These are phyloP conservation scores for Drosophila kanekoi DNA, from an alignment of 2,888 invertebrate species.

Conservation along the genomic window DNA sequence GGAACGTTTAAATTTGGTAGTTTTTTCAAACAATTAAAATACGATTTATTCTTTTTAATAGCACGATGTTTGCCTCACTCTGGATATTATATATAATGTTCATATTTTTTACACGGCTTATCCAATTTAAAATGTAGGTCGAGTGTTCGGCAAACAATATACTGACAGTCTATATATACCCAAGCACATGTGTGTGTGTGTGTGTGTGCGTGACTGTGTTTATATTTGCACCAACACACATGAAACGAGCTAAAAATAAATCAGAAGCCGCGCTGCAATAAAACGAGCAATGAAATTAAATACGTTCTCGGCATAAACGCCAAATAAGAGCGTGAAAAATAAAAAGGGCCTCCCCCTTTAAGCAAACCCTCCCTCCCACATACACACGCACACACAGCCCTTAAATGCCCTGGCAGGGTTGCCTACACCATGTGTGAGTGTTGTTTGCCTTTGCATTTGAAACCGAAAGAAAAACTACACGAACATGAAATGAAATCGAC, in stretches of 20 bases:
- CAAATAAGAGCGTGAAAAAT: slow-evolving; percentile 55
- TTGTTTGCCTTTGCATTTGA: slow-evolving; percentile 59
- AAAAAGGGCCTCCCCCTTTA: slow-evolving; percentile 10
- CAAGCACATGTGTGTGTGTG: background rate
- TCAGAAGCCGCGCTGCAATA: slow-evolving; percentile 28
- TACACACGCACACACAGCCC: slow-evolving; percentile 12
- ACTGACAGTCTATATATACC: background rate
- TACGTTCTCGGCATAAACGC: slow-evolving; percentile 56
- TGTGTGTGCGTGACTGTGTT: slow-evolving; percentile 1
- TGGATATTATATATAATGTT: background rate
- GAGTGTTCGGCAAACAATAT: slow-evolving; percentile 44
- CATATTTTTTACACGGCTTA: slow-evolving; percentile 17
- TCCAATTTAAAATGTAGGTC: slow-evolving; percentile 49
- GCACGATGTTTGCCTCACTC: slow-evolving; percentile 28
- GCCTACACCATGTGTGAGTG: slow-evolving; percentile 35
- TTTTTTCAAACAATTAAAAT: slow-evolving; percentile 23
- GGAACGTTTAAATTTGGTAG: slow-evolving; percentile 11
- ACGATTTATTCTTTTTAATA: slow-evolving; percentile 18
- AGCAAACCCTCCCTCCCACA: background rate
- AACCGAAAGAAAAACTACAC: slow-evolving; percentile 41
- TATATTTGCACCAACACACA: slow-evolving; percentile 28
- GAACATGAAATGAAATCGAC: slow-evolving; percentile 60
- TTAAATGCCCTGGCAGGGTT: slow-evolving; percentile 28
- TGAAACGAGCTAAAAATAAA: slow-evolving; percentile 42
- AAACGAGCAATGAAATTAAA: slow-evolving; percentile 68